Evolutionary conservation across 2,888 invertebrate species (phyloP).

Genomic region (Magallana nippona): DNA sequence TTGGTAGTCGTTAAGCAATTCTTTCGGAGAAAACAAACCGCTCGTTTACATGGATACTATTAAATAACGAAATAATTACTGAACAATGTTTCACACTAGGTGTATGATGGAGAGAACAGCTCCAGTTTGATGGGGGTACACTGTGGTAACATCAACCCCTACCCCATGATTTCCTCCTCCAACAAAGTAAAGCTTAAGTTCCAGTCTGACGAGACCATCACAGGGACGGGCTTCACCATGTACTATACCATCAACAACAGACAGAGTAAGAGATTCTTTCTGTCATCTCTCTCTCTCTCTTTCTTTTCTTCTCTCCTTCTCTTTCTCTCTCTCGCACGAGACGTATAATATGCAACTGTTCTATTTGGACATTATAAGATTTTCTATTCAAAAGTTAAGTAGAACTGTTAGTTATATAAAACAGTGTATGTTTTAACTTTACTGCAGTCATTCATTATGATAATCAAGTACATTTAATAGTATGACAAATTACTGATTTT

Average conservation of each 20-base stretch:
- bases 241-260: slow-evolving; percentile 62
- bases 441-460: background rate
- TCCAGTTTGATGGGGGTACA: slow-evolving; percentile 57
- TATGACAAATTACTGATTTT: background rate
- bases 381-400: too few species aligned
- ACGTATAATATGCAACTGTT: too few species aligned
- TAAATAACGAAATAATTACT: too few species aligned
- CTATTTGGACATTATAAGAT: too few species aligned
- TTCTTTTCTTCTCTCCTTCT: background rate
- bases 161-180: slow-evolving; percentile 60
- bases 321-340: background rate
- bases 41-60: too few species aligned
- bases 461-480: background rate
- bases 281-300: too few species aligned
- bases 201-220: slow-evolving; percentile 61
- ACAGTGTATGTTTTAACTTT: too few species aligned
- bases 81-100: slow-evolving; percentile 44
- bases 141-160: slow-evolving; percentile 57
- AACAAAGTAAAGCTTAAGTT: slow-evolving; percentile 61
- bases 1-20: too few species aligned
- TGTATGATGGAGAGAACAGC: slow-evolving; percentile 59
- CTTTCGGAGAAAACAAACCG: too few species aligned
- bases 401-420: too few species aligned
- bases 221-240: slow-evolving; percentile 61
- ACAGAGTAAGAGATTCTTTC: slow-evolving; percentile 55